Base-by-base conservation (phyloP, 2,797 vertebrate genomes). In the Onychomys leucogaster region DNA sequence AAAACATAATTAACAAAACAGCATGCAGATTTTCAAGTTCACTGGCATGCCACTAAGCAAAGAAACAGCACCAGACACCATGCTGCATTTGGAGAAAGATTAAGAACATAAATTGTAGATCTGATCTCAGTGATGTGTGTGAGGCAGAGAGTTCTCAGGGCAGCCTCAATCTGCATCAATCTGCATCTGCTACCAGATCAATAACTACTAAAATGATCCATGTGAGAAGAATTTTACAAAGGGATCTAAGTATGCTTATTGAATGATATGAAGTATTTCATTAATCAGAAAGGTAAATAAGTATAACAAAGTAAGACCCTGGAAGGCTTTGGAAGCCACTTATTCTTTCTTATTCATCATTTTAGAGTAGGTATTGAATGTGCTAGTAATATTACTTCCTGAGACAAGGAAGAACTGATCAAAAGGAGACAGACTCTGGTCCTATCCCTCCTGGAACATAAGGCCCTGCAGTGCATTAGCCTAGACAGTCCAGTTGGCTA, bases 1-100 rank as follows among this genome's bases (percentile, higher is more conserved):
- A 92, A 95, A 97, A 83, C 43, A 46, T 49, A 96, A 96, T 91
- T 94, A 95, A 94, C 65, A 43, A 85, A 90, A 77, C 61, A 92
- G 84, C 81, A 83, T 84, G 85, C 32, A 77, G 32, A 91, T 80
- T 89, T 96, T 86, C 73, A 89, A 61, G 55, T 73, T 96, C 61
- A 90, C 25, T 80, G 82, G 67, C 21, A 67, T 11, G 61, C 67
- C 7, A 52, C 73, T 86, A 81, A 94, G n/a, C 25, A 55, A 93
- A 92, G 49, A 52, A 91, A 82, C 49, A 43, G 16, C 17, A 19
- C n/a, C 23, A 34, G 8, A 59, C 21, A 82, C 78, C 7, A 43
- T 46, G 9, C 4, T 21, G n/a, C 41, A 67, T n/a, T n/a, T 14
- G 14, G 23, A 34, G 37, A 10, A 29, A 32, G 69, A 63, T n/a